Evolutionary conservation across 1,140 invertebrate species (phyloP).

Genomic region (Drosophila sp.): DNA sequence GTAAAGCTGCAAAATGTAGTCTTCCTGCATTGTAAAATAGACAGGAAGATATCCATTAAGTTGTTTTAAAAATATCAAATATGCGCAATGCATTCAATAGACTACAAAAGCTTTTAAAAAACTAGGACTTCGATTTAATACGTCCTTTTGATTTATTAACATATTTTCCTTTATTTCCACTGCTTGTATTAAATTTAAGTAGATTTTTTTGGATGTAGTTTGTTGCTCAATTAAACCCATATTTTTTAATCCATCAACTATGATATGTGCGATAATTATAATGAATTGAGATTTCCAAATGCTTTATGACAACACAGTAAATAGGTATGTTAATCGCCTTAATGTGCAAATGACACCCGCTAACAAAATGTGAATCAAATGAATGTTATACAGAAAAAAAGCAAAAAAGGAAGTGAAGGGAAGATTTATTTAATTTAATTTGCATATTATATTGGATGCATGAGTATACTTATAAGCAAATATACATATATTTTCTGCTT

Average conservation of each 20-base stretch:
- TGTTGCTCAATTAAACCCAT: background rate
- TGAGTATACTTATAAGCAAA: slow-evolving; percentile 8
- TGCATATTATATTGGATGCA: slow-evolving; percentile 54
- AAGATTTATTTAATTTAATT: slow-evolving; percentile 68
- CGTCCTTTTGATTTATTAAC: slow-evolving; percentile 17
- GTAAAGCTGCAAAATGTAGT: background rate
- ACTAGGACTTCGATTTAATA: no score
- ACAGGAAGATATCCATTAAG: no score
- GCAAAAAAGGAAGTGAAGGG: slow-evolving; percentile 26
- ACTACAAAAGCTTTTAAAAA: no score
- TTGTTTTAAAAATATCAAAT: no score
- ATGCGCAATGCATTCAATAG: background rate
- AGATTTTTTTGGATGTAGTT: background rate
- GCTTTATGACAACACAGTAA: slow-evolving; percentile 11
- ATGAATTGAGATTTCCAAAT: slow-evolving; percentile 51
- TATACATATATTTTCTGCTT: background rate
- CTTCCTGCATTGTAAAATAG: no score
- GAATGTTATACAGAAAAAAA: slow-evolving; percentile 20
- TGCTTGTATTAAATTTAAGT: no score
- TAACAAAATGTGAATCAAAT: slow-evolving; percentile 20
- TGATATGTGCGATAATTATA: slow-evolving; percentile 38
- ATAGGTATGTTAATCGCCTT: slow-evolving; percentile 59
- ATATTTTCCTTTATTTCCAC: no score
- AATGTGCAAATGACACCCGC: slow-evolving; percentile 34
- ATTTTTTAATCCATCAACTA: slow-evolving; percentile 25